Conservation (phyloP, 2,113 vertebrate genomes). For the Anguilla japonica region DNA sequence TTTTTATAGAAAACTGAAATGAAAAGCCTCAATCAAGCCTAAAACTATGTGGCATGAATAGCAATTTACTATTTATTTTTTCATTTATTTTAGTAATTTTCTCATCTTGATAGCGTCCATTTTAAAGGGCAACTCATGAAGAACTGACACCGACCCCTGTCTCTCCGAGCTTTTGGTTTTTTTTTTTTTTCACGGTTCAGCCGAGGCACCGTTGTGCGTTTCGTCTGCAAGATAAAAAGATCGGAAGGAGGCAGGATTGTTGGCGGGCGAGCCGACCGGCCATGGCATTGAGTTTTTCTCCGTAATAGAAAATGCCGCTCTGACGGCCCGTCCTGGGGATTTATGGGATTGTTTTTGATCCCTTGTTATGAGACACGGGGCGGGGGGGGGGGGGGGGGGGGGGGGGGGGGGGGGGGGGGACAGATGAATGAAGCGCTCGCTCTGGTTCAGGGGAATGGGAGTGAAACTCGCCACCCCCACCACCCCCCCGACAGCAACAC, state of each 20-base stretch:
- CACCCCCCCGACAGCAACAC: background rate
- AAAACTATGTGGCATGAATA: background rate
- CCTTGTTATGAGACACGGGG: constrained; percentile 30
- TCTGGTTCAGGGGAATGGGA: background rate
- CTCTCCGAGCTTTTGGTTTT: background rate
- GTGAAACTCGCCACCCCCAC: background rate
- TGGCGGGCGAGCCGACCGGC: background rate
- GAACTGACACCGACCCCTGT: background rate
- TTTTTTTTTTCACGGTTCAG: background rate
- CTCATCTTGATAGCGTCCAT: background rate
- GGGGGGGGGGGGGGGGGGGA: background rate
- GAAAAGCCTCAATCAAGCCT: background rate
- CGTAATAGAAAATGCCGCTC: constrained; percentile 8
- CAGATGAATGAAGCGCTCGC: background rate
- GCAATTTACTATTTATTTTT: background rate
- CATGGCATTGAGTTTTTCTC: background rate
- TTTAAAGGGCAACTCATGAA: background rate
- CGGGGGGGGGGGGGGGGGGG: background rate
- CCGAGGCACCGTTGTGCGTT: background rate
- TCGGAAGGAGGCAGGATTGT: background rate
- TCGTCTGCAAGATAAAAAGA: background rate
- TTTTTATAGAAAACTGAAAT: background rate
- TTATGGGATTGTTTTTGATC: constrained; percentile 28
- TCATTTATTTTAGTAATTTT: background rate
- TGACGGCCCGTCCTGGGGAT: constrained; percentile 7